phyloP scores from a whole-genome alignment of 2,797 vertebrate genomes.

The Meriones psammophilus region DNA sequence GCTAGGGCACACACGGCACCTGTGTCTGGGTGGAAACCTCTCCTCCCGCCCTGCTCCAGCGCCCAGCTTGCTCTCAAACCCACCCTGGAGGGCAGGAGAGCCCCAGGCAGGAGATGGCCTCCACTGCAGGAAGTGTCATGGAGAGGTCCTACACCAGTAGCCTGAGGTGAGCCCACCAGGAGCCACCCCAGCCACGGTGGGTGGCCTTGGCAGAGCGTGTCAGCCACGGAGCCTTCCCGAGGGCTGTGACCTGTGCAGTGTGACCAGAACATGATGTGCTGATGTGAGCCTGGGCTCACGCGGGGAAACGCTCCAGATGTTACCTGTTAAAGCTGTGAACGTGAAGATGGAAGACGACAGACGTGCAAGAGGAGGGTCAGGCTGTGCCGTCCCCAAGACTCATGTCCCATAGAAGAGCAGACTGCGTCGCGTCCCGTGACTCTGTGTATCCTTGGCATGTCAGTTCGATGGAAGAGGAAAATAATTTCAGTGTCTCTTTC shows the following conservation, averaged over 20 bases:
- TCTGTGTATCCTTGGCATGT: background rate
- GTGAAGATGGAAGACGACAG: background rate
- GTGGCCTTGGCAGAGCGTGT: background rate
- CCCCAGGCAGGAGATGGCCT: background rate
- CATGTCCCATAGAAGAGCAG: background rate
- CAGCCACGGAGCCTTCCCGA: background rate
- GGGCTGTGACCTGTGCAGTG: background rate
- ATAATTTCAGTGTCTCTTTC: background rate
- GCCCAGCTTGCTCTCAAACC: accelerated
- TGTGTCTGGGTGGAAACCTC: accelerated
- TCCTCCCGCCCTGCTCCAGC: accelerated
- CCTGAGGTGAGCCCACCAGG: background rate
- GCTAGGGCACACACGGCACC: too few species aligned
- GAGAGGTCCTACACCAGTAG: background rate
- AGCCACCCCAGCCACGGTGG: background rate
- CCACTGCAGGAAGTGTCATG: background rate
- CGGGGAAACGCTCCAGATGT: background rate
- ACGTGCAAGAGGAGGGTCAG: background rate
- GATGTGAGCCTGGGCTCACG: background rate
- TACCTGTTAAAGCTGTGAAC: background rate
- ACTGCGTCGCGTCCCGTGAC: background rate
- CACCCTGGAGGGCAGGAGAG: accelerated
- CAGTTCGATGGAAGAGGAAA: background rate
- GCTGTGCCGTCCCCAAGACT: background rate
- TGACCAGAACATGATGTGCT: background rate